Base-by-base conservation (phyloP, 2,797 vertebrate species). In the Cetoscarus ocellatus region DNA sequence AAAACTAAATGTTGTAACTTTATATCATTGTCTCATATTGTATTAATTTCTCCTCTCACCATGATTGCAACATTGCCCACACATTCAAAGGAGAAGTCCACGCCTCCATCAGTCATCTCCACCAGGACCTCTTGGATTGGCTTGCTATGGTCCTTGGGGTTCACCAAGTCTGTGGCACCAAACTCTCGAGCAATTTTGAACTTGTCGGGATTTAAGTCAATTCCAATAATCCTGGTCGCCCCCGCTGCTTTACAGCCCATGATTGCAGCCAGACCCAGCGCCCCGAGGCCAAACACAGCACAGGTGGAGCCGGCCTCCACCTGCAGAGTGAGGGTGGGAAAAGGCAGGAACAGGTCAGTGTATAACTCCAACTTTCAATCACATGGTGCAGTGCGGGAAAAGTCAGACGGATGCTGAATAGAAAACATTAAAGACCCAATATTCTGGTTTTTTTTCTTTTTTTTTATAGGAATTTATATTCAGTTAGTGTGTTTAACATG, bases 81-180 rank as follows among this genome's bases (percentile, higher is more conserved):
- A 67, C 94, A 95, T 84, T 97, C 96, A 0, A 97, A 96, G 36
- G 93, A 93, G 70, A 95, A 96, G 82, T 94, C 93, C 61, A 96
- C 92, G 0, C 93, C 92, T 1, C 84, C 71, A 0, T 92, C 92
- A 0, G 95, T 97, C 95, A 96, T 93, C 67, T 96, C 95, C 0
- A 81, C 80, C 66, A 96, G 43, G 66, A 96, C 94, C 12, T 96
- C 93, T 0, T 94, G 93, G 69, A 97, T 92, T 1, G 96, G 93
- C 54, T 94, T 94, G 45, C 80, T 65, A 63, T 87, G 93, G 14
- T 96, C 95, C 67, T 92, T 88, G 1, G 96, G 95, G 81, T 94
- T 96, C 87, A 97, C 19, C 6, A 92, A 89, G 3, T 97, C 95
- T 0, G 96, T 96, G 76, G 92, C 95, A 34, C 96, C 95, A 5